Evolutionary conservation across 1,140 invertebrate genomes (phyloP).

Genomic region (Lepidurus couesii): DNA sequence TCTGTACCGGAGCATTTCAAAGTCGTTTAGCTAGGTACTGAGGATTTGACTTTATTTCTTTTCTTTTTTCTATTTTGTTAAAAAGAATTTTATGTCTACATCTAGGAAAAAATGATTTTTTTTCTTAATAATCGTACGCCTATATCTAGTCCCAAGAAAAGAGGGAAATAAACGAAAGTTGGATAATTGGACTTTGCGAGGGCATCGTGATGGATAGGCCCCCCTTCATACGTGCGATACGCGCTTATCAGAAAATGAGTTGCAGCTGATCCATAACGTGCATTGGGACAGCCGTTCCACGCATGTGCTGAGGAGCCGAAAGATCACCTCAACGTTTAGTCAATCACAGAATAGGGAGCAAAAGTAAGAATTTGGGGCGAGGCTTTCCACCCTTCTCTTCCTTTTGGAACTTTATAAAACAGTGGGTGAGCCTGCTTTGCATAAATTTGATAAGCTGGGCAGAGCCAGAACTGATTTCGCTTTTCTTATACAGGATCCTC

Average conservation of each 20-base stretch:
- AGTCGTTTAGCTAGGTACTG: neutral
- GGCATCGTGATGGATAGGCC: neutral
- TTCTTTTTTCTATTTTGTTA: neutral
- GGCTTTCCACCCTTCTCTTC: neutral
- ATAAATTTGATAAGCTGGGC: neutral
- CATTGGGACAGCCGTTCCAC: neutral
- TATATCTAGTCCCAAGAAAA: neutral
- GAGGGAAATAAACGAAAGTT: neutral
- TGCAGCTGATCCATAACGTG: neutral
- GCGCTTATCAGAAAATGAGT: slow-evolving; percentile 16
- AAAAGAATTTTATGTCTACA: no score
- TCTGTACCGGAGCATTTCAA: neutral
- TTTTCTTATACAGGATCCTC: neutral
- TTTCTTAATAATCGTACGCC: neutral
- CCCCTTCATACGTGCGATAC: neutral
- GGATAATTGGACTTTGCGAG: neutral
- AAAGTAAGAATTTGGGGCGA: slow-evolving; percentile 5
- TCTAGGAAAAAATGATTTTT: no score
- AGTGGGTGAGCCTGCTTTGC: neutral
- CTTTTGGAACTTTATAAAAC: neutral
- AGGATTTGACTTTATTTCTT: neutral
- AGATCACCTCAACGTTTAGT: neutral
- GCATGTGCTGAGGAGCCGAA: neutral
- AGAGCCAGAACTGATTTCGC: neutral
- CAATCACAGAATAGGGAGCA: neutral